These are phyloP conservation scores for Charina bottae DNA, from an alignment of 2,113 vertebrate genomes.

Conservation along the genomic window DNA sequence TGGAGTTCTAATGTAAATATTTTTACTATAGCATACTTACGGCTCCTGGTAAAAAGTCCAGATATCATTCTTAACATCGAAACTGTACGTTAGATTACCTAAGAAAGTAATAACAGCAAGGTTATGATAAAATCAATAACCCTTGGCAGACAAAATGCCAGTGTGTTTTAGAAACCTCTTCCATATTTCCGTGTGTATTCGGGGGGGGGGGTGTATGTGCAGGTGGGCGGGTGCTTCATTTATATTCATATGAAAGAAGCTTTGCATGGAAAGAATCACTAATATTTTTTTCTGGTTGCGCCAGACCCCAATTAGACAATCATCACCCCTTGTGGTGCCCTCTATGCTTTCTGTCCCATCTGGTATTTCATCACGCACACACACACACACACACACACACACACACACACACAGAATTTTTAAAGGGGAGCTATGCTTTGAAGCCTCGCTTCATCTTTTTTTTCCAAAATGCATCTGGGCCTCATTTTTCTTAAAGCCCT, in stretches of 20 bases:
- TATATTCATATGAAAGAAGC: no score
- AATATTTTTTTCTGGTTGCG: not conserved
- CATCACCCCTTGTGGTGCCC: not conserved
- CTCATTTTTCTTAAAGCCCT: not conserved
- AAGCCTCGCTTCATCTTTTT: not conserved
- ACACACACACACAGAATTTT: not conserved
- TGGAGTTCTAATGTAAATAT: no score
- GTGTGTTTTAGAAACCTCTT: not conserved
- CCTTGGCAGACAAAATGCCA: not conserved
- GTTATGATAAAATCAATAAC: not conserved
- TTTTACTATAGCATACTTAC: no score
- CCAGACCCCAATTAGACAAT: not conserved
- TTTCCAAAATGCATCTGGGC: not conserved
- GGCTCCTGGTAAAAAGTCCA: not conserved
- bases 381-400: no score
- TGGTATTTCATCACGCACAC: not conserved
- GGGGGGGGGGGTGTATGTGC: not conserved
- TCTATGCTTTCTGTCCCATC: not conserved
- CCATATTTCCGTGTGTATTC: not conserved
- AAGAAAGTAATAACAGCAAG: not conserved
- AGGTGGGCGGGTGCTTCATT: no score
- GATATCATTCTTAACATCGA: fast-evolving
- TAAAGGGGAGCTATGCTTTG: not conserved
- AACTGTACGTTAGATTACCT: fast-evolving
- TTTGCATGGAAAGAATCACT: not conserved